Evolutionary conservation across 2,797 vertebrate genomes (phyloP).

Genomic region (Argya squamiceps): DNA sequence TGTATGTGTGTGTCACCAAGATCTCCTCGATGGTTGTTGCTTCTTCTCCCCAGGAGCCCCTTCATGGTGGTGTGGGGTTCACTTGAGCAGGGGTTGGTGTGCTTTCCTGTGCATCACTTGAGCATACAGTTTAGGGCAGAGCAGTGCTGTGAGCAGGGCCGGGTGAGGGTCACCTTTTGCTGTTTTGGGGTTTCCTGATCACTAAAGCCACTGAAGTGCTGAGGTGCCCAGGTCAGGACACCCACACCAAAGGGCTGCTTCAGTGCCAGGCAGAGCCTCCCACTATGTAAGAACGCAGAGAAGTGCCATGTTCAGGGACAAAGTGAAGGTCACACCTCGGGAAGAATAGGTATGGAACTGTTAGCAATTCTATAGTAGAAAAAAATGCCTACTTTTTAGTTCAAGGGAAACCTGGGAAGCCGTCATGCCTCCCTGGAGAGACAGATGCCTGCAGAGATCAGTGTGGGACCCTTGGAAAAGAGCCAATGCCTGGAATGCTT

Average conservation of each 20-base stretch:
- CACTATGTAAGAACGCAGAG: background rate
- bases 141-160: background rate
- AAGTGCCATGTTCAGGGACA: background rate
- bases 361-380: background rate
- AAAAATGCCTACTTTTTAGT: background rate
- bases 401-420: background rate
- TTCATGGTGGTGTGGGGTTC: accelerated
- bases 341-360: background rate
- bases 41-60: background rate
- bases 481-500: background rate
- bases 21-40: background rate
- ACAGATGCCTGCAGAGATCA: background rate
- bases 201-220: background rate
- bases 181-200: background rate
- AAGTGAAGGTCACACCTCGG: background rate
- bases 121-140: background rate
- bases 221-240: background rate
- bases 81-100: background rate
- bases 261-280: background rate
- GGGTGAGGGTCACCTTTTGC: background rate
- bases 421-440: background rate
- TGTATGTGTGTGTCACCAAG: background rate
- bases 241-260: background rate
- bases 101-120: background rate
- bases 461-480: background rate